These are phyloP conservation scores for Acanthurus tractus DNA, from an alignment of 2,797 vertebrate genomes.

Conservation along the genomic window DNA sequence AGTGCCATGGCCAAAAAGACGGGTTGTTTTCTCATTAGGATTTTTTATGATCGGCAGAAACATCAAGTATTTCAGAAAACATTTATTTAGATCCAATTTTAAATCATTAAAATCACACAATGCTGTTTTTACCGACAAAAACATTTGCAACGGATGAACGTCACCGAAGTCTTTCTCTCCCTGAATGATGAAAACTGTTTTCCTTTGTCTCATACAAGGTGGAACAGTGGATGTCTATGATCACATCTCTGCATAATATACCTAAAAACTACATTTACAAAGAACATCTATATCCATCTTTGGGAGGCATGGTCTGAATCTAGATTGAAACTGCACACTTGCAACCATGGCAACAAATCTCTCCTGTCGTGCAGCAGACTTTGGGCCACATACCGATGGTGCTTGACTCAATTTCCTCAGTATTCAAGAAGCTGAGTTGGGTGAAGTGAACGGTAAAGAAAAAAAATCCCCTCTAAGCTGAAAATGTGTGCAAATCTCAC, in stretches of 20 bases:
- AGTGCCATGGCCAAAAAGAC: background rate
- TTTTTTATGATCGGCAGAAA: constrained; percentile 13
- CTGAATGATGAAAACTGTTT: background rate
- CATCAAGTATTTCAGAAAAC: background rate
- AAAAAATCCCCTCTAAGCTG: background rate
- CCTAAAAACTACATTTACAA: too few relatives aligned
- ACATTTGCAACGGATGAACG: background rate
- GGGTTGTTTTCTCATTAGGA: constrained; percentile 1
- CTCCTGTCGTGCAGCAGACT: constrained; percentile 38
- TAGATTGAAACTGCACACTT: constrained; percentile 48
- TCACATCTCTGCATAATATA: background rate
- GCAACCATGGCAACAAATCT: constrained; percentile 76
- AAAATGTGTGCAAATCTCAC: constrained; percentile 3
- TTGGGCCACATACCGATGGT: constrained; percentile 51
- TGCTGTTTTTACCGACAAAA: background rate
- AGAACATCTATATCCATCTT: constrained; percentile 19
- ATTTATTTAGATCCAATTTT: background rate
- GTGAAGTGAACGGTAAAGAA: background rate
- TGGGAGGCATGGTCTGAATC: constrained; percentile 41
- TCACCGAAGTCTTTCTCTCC: background rate
- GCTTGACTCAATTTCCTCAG: constrained; percentile 56
- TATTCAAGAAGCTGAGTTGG: constrained; percentile 16
- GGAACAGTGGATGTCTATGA: too few relatives aligned
- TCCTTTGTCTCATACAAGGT: background rate
- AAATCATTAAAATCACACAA: background rate